Evolutionary conservation across 2,113 vertebrate genomes (phyloP).

Genomic region (Oncorhynchus kisutch): DNA sequence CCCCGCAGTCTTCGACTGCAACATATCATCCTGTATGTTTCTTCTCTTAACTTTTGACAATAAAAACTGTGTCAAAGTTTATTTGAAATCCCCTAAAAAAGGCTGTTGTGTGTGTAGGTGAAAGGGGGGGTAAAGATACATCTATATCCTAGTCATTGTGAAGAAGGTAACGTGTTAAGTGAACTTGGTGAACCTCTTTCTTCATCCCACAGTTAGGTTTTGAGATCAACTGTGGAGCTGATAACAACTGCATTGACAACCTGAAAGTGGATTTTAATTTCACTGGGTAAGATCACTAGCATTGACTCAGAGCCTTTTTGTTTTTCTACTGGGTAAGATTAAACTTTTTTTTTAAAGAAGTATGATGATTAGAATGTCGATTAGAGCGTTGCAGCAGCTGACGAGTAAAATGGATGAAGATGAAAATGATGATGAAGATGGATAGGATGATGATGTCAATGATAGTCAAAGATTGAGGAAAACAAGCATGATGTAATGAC

Average conservation of each 20-base stretch:
- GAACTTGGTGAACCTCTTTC: background rate
- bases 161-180: background rate
- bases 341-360: background rate
- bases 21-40: constrained; percentile 54
- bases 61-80: background rate
- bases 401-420: too few species aligned
- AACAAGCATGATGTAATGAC: background rate
- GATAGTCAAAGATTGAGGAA: too few species aligned
- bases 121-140: background rate
- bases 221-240: constrained; percentile 81
- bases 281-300: constrained; percentile 64
- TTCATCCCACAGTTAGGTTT: constrained; percentile 74
- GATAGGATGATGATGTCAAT: too few species aligned
- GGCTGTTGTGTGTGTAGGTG: background rate
- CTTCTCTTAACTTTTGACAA: background rate
- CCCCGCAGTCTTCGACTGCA: constrained; percentile 30
- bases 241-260: constrained; percentile 75
- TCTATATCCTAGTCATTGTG: background rate
- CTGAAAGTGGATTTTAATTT: constrained; percentile 76
- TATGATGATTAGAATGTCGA: too few species aligned
- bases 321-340: too few species aligned
- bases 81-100: background rate
- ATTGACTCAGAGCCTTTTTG: too few species aligned
- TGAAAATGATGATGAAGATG: too few species aligned
- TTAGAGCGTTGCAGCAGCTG: too few species aligned